Base-by-base conservation (phyloP, 2,113 vertebrate species). In the Macquaria australasica region DNA sequence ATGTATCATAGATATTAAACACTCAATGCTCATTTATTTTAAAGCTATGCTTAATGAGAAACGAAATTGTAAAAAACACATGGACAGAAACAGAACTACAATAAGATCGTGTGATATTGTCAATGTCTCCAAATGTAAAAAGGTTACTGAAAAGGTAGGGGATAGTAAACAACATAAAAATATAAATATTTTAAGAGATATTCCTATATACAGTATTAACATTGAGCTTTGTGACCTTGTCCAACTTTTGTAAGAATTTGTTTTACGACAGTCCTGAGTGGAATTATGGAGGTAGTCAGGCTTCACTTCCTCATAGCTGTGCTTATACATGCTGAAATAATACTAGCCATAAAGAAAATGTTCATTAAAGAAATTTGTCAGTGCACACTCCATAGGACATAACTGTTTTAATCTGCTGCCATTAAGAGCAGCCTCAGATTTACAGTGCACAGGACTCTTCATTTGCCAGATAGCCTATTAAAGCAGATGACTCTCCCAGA, bases 291-390 rank as follows among this genome's bases (percentile, higher is more conserved):
- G 79, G 53, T 9, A 82, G 80, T 72, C 76, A 75, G 73, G 76
- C 85, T 85, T 89, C 85, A 68, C 86, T 90, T 86, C 76, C 90
- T 91, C 75, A 73, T 85, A 81, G 89, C 89, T 83, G 87, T 75
- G 91, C 90, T 94, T 92, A 91, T 88, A 93, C 91, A 91, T 84
- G 85, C 91, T 93, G 91, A 93, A 92, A 93, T 94, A 95, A 95
- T 93, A 93, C 88, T 66, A 66, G 84, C 81, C 91, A 93, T 95
- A 95, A 96, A 96, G 93, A 92, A 93, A 92, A 89, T 88, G 91
- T 94, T 96, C 92, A 96, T 96, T 95, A 96, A 93, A 95, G 89
- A 87, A 95, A 96, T 96, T 95, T 95, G 95, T 95, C 95, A 94
- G 91, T 82, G 93, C 93, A 94, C 89, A 93, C 91, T 92, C 92